Evolutionary conservation across 2,797 vertebrate species (phyloP), one percentile per base, ranked within the genome.

Genomic region (Megalops cyprinoides): DNA sequence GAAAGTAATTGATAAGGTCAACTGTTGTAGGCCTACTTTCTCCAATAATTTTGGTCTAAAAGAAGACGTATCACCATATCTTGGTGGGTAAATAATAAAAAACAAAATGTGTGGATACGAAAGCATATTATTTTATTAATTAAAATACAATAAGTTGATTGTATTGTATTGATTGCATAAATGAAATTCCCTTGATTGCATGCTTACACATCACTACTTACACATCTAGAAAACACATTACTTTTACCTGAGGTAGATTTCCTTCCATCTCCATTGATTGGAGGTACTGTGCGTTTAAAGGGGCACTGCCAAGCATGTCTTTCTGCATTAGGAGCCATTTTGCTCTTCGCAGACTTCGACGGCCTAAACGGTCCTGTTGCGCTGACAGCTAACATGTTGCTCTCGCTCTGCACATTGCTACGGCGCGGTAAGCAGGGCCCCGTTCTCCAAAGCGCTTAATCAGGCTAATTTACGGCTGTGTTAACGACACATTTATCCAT

Each of bases 401-500:
- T 5, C 58, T 31, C 39, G 75, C 74, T 49, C 20, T 42, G 6
- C 71, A 74, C 44, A 51, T 48, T 18, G 34, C 18, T 37, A 28
- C 20, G 12, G 74, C 34, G 37, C 18, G 56, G 49, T 39, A 56
- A 18, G 31, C 28, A 56, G 56, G 56, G 23, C 74, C 55, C 18
- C 31, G 15, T 28, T 56, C 28, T 37, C 34, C 28, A 56, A 76
- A 56, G 48, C 53, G 48, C 46, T 55, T 75, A 48, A 75, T 75
- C 73, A 48, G n/a, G 3, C 74, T 28, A 49, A 31, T 75, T 53
- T 53, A 53, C 31, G 51, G 44, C 74, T 12, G 15, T 18, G 46
- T 53, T 77, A 58, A 34, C 60, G 53, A 77, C 39, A 55, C 75
- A 15, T 76, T 58, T 77, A 77, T 58, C 53, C 76, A 44, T 60